Evolutionary conservation across 2,888 invertebrate species (phyloP), one percentile per base, ranked within the genome.

Genomic region (Lampropteryx suffumata): DNA sequence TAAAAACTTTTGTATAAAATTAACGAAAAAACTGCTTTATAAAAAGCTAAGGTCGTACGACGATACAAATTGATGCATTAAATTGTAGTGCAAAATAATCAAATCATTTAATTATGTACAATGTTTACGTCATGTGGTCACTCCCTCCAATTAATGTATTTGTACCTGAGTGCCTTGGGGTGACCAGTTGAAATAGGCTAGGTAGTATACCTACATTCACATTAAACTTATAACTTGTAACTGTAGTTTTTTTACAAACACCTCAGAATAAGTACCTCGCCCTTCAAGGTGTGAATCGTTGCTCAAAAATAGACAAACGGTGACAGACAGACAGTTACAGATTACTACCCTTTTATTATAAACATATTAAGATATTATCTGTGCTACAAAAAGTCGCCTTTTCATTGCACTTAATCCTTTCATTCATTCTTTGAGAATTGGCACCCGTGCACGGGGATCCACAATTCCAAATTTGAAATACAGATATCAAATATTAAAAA

Each of bases 281-380:
- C 73, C 68, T 72, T 64, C 60, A 61, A 76, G 88, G 87, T 88
- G 88, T 80, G 66, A 85, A 85, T 75, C 56, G 71, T 78, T 76
- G 76, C 54, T 58, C 56, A 69, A 71, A 76, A 76, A 67, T 60
- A 48, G 52, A 74, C 75, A 80, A 79, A 76, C 72, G 61, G 60
- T 62, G 57, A 64, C 61, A 59, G 46, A 73, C 78, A 72, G 79
- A 87, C 89, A 89, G 88, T 88, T 88, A 88, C 86, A 89, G 89
- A 89, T 89, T 88, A 87, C 73, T 69, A 70, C 69, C 80, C 78
- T 73, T 81, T 82, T 80, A 84, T 85, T 78, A 83, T 74, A 84
- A 82, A 74, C 81, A 83, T 82, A 89, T 89, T 86, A 88, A 87
- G 86, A 88, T 87, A 85, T 84, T 75, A 88, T 89, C 87, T 69